A percentile compares a stretch with the other conserved stretches of the same genome.
These are phyloP conservation scores for Eulemur rufifrons DNA, from an alignment of 2,113 vertebrate genomes.

Conservation along the genomic window DNA sequence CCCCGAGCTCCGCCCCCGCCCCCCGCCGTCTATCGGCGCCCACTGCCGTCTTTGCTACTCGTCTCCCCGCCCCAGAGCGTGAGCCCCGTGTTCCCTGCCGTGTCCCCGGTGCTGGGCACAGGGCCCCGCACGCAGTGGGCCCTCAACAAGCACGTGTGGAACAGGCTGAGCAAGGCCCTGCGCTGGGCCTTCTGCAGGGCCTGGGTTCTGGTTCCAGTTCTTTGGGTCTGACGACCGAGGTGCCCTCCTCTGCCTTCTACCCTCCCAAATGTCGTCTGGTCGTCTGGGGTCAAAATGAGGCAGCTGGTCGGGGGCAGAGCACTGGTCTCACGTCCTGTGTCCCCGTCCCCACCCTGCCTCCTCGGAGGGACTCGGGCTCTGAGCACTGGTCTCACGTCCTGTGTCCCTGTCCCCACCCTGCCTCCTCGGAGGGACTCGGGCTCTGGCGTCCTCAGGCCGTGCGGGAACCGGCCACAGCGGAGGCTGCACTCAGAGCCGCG, in stretches of 20 bases:
- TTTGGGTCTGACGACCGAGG: background rate
- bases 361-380: background rate
- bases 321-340: background rate
- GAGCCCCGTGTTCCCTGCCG: background rate
- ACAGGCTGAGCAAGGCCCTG: rapidly evolving
- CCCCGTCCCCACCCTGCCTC: background rate
- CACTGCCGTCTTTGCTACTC: too few relatives aligned
- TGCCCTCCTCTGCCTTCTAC: background rate
- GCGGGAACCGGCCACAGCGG: too few relatives aligned
- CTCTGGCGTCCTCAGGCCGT: too few relatives aligned
- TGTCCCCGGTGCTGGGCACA: background rate
- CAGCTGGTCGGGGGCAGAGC: background rate
- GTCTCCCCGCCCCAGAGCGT: too few relatives aligned
- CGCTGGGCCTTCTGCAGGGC: background rate
- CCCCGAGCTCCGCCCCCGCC: background rate
- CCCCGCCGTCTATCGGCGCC: background rate
- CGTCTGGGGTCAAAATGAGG: background rate
- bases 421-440: background rate
- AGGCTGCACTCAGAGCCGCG: background rate
- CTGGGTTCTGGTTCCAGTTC: background rate
- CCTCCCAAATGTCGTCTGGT: background rate
- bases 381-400: background rate
- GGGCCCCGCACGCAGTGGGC: background rate
- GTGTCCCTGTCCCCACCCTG: background rate
- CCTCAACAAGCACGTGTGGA: background rate